Base-by-base conservation (phyloP, 2,888 invertebrate species). In the Drosophila anomelani region DNA sequence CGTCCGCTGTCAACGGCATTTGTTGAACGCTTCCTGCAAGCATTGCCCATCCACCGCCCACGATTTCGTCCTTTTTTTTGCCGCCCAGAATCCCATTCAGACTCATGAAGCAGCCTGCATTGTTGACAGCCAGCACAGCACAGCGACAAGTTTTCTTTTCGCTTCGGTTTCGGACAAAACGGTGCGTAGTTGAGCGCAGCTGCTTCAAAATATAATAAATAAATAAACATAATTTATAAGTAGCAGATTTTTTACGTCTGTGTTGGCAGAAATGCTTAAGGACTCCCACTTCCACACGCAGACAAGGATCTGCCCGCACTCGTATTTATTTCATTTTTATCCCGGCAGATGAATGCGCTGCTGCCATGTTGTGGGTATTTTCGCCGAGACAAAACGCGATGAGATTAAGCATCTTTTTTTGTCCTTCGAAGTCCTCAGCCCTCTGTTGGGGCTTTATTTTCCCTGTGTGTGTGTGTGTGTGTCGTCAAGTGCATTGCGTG, bases 181-280 rank as follows among this genome's bases (percentile, higher is more conserved):
- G 76, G 69, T 81, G 79, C 80, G 79, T 80, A 82, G 86, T 84
- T 84, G 88, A 77, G 67, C 84, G 72, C 85, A 86, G 85, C 88
- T 86, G 85, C 77, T 88, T 80, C 79, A 80, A 84, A 88, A 86
- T 88, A 86, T 85, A 85, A 85, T 85, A 88, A 86, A 86, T 86
- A 86, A 86, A 86, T 88, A 86, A 86, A 86, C 84, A 86, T 86
- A 88, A 86, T 86, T 86, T 86, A 86, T 86, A 88, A 88, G 88
- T 88, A 86, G 85, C 88, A 86, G 80, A 82, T 88, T 88, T 88
- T 83, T 76, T 85, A 76, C 74, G 82, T 84, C 82, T 87, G 81
- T 74, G 82, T 85, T 87, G 76, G 79, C 79, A 82, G 78, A 85
- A 85, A 85, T 71, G 74, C 83, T 85, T 79, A 79, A 80, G 73